Base-by-base conservation (phyloP, 2,797 vertebrate genomes). In the Margarornis squamiger region DNA sequence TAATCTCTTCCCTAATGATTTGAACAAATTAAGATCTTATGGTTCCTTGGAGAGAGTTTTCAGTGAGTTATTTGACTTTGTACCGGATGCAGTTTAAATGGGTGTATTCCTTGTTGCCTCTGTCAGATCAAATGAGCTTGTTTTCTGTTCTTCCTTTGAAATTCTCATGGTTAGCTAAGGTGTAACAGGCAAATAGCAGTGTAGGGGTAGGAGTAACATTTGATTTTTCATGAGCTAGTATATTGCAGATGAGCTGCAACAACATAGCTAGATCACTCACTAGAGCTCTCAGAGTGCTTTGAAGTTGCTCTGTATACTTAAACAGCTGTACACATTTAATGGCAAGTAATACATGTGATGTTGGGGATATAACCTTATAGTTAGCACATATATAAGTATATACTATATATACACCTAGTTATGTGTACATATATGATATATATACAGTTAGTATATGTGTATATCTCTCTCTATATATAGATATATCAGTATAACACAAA, bases 371-470 rank as follows among this genome's bases (percentile, higher is more conserved):
- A 43, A 45, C 29, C 36, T 24, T 71, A 12, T 9, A 27, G 26
- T 48, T 58, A 36, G 27, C 46, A 36, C 16, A 19, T 45, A 0
- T 26, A 8, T n/a, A 29, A 24, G 19, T 45, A 11, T 27, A 11
- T 16, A 3, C 10, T 14, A 4, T 46, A 27, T 29, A 5, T 32
- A 6, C 43, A 38, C 10, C 3, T 23, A 38, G 49, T 57, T 51
- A 19, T 21, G 8, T 39, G 6, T 7, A 1, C 38, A 8, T 58
- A 8, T 7, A 2, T 18, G 27, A 12, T 29, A 9, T 7, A 11
- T 30, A 4, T 26, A 30, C 5, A 5, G 43, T 51, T 45, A 23
- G 11, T 29, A 7, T 20, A 4, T 41, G 15, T 34, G 51, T n/a
- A 10, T n/a, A n/a, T n/a, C n/a, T n/a, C n/a, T n/a, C n/a, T 41